phyloP scores from a whole-genome alignment of 2,888 invertebrate species.

The Octodonta nipae region DNA sequence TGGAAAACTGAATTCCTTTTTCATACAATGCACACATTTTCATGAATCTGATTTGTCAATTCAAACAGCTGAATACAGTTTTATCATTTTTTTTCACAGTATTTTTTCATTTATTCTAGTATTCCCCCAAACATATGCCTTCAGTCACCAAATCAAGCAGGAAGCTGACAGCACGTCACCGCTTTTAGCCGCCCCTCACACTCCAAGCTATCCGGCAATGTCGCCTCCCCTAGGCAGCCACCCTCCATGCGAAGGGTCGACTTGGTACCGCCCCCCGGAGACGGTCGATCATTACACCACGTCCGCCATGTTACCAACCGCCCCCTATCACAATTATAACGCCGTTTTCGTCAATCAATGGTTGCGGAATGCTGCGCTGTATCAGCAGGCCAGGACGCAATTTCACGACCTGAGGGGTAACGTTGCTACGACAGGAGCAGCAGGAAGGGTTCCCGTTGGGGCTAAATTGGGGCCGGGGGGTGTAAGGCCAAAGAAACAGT shows the following conservation, averaged over 20 bases:
- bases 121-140: constrained; percentile 11
- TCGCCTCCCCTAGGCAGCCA: constrained; percentile 23
- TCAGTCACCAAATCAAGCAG: constrained; percentile 28
- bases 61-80: no score
- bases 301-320: constrained; percentile 6
- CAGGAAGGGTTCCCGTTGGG: constrained; percentile 36
- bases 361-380: constrained; percentile 57
- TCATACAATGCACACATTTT: no score
- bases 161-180: constrained; percentile 35
- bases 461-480: constrained; percentile 28
- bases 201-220: constrained; percentile 45
- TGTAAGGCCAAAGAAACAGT: constrained; percentile 63
- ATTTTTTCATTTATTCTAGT: constrained; percentile 10
- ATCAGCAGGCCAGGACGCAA: constrained; percentile 42
- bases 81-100: no score
- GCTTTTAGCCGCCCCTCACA: constrained; percentile 59
- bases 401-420: constrained; percentile 22
- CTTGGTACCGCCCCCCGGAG: constrained; percentile 36
- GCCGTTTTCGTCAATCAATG: constrained; percentile 60
- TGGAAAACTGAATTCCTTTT: no score
- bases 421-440: constrained; percentile 30
- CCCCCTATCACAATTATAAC: constrained; percentile 26
- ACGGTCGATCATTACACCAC: constrained; percentile 25
- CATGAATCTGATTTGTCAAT: no score
- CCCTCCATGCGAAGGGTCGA: constrained; percentile 13